phyloP scores from a whole-genome alignment of 2,113 vertebrate species.

The Cryptotis parvus region DNA sequence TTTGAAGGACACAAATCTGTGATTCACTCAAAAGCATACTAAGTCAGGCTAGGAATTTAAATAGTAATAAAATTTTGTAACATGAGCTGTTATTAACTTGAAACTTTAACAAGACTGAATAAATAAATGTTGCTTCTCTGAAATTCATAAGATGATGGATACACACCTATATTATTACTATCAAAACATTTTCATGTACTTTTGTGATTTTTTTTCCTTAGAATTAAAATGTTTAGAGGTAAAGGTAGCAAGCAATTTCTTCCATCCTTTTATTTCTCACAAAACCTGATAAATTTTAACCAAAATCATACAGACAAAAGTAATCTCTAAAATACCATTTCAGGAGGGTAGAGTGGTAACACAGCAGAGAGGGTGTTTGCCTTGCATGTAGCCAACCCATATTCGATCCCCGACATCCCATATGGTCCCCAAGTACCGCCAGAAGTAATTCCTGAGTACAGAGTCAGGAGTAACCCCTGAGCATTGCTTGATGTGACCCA shows the following conservation, averaged over 20 bases:
- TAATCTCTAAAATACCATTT: neutral
- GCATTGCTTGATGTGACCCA: too few relatives aligned
- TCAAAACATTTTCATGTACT: neutral
- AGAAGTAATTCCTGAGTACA: too few relatives aligned
- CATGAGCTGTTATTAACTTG: neutral
- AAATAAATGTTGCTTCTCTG: constrained; percentile 3
- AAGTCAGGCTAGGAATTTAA: neutral
- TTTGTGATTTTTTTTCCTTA: constrained; percentile 27
- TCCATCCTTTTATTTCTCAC: neutral
- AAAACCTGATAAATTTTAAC: neutral
- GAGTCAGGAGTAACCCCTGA: too few relatives aligned
- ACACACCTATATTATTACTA: constrained; percentile 18
- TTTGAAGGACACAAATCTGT: neutral
- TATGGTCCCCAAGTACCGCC: too few relatives aligned
- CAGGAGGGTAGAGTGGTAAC: too few relatives aligned
- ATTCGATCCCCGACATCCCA: too few relatives aligned
- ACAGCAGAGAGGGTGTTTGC: too few relatives aligned
- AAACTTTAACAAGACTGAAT: neutral
- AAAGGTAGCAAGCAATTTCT: neutral
- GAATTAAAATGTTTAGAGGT: neutral
- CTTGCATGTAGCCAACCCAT: too few relatives aligned
- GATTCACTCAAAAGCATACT: constrained; percentile 44
- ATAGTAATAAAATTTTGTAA: constrained; percentile 15
- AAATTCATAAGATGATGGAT: neutral
- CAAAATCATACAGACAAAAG: constrained; percentile 38